Conservation (phyloP, 2,888 invertebrate genomes). For the Exephanes ischioxanthus region DNA sequence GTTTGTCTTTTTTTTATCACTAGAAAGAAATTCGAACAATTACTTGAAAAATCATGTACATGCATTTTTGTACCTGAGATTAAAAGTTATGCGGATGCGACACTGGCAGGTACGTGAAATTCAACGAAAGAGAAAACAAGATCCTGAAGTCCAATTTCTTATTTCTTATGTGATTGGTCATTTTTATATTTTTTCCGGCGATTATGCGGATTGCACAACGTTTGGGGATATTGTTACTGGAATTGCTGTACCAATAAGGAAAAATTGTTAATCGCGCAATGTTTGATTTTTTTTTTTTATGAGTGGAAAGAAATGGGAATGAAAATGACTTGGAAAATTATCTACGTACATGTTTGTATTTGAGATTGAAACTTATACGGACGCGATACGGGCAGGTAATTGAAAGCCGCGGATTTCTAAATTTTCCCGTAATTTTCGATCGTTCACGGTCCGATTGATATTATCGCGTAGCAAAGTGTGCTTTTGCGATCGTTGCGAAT, state of each 20-base stretch:
- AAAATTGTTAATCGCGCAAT: no score
- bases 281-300: no score
- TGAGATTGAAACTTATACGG: conserved; percentile 15
- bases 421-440: conserved; percentile 74
- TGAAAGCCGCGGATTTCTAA: conserved; percentile 54
- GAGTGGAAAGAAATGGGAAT: no score
- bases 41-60: background rate
- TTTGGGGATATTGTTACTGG: background rate
- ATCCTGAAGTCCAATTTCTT: background rate
- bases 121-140: background rate
- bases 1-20: no score
- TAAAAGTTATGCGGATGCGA: conserved; percentile 1
- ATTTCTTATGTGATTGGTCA: background rate
- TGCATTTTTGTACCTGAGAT: background rate
- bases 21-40: background rate
- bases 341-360: background rate
- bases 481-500: conserved; percentile 31
- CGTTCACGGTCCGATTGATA: conserved; percentile 69
- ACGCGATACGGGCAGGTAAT: background rate
- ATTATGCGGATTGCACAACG: background rate
- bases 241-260: background rate
- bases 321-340: background rate
- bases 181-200: background rate
- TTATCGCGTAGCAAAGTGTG: conserved; percentile 32
- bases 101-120: background rate